Evolutionary conservation across 1,140 invertebrate genomes (phyloP), one percentile per base, ranked within the genome.

Genomic region (Leptonema lineaticorne): DNA sequence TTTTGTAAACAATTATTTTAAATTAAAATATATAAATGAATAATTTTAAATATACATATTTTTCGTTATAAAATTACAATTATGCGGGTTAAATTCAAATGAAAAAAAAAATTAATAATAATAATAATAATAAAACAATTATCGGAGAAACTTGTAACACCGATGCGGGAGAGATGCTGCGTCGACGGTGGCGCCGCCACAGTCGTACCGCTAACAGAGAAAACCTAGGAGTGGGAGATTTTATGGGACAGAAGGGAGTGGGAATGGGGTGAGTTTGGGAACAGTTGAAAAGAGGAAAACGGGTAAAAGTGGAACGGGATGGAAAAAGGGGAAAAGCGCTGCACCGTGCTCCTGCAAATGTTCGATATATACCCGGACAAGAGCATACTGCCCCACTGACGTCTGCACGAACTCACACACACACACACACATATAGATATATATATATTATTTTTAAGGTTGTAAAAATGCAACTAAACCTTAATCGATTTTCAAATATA

Each of bases 261-360:
- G n/a, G 16, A n/a, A 46, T 9, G 41, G 46, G 46, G 46, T 9
- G 37, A 41, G 16, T 16, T 7, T 7, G 50, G 50, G 50, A 24
- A 2, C 9, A 14, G 22, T n/a, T n/a, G n/a, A n/a, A n/a, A n/a
- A n/a, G n/a, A n/a, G n/a, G n/a, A n/a, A n/a, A n/a, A n/a, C 20
- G 50, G 50, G 50, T 9, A 24, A 2, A 1, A 18, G 22, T 7
- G 8, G 50, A 8, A 24, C 18, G 18, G 16, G 16, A 7, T n/a
- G 1, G n/a, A 20, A 22, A 3, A 48, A 18, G 46, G 50, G 50
- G 50, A 20, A 24, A 8, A 50, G 46, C 16, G 16, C 9, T 41
- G 37, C 37, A 41, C 37, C 37, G 30, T 33, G n/a, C 46, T 4
- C 50, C 22, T 53, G 50, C 50, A 53, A 24, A 20, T 53, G 50